Evolutionary conservation across 2,888 invertebrate genomes (phyloP), one percentile per base, ranked within the genome.

Genomic region (Temnothorax rugatulus): DNA sequence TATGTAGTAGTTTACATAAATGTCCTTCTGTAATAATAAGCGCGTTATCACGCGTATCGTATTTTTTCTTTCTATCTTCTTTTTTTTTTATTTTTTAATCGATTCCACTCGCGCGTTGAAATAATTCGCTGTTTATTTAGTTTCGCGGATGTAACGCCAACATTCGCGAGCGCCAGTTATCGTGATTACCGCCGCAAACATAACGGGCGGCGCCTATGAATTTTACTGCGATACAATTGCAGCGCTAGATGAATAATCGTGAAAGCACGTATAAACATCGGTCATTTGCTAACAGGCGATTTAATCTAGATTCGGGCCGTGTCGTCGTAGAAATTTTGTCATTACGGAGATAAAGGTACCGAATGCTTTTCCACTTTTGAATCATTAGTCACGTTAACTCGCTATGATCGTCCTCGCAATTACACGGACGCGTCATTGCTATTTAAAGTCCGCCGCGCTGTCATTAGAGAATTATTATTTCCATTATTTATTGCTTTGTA

Each of bases 151-250:
- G 75, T 84, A 86, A 73, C 29, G 82, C 73, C 86, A 86, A 84
- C 84, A 87, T 88, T 89, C 79, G 86, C 82, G 61, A 74, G 83
- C 63, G 85, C 34, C 71, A 85, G 84, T 88, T 88, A 89, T 87
- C 84, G 61, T 81, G 84, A 86, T 87, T 86, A 87, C 77, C 68
- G 54, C 82, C 68, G 84, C 82, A 68, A 89, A 81, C 81, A 85
- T 88, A 89, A 84, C 75, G 34, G 86, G 68, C 77, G 66, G 82
- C 64, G 79, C 75, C 7, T 84, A 79, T 88, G 73, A 86, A 88
- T 86, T 88, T 89, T 83, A 69, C 66, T 57, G 85, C 82, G 64
- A 87, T 69, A 85, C 66, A 74, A 84, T 89, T 84, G 81, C 73
- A 61, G 29, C 66, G 50, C 38, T 52, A 63, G 68, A 73, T 82